Conservation (phyloP, 2,888 invertebrate genomes). For the Amiota minor region DNA sequence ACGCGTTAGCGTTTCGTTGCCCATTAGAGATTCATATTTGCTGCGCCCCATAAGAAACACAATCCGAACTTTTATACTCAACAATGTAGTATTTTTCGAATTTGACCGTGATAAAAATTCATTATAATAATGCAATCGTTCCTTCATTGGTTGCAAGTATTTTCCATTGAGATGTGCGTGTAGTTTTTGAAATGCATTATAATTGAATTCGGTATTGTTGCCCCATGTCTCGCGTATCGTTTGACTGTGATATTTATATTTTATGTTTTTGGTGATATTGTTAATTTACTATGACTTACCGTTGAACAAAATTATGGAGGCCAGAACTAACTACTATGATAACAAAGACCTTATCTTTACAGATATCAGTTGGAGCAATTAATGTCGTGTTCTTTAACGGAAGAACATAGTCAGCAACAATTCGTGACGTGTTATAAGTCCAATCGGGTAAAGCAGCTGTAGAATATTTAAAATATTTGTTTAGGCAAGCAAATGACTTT, state of each 20-base stretch:
- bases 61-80: conserved; percentile 50
- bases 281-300: conserved; percentile 66
- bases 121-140: conserved; percentile 58
- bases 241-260: conserved; percentile 54
- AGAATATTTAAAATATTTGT: conserved; percentile 35
- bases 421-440: conserved; percentile 83
- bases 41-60: conserved; percentile 70
- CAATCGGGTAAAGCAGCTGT: conserved; percentile 79
- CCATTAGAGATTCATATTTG: conserved; percentile 54
- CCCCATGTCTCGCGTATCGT: conserved; percentile 73
- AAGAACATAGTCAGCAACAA: conserved; percentile 81
- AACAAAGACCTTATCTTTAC: conserved; percentile 76
- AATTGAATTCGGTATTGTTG: conserved; percentile 72
- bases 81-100: conserved; percentile 42
- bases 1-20: conserved; percentile 77
- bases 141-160: conserved; percentile 61
- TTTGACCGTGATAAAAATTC: conserved; percentile 56
- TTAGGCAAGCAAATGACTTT: not conserved
- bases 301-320: conserved; percentile 79
- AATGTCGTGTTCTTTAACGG: conserved; percentile 81
- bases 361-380: conserved; percentile 78
- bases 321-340: conserved; percentile 85
- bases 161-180: conserved; percentile 65
- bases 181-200: conserved; percentile 65
- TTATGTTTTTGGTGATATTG: not conserved